These are phyloP conservation scores for Seriola aureovittata DNA, from an alignment of 2,113 vertebrate species.

Conservation along the genomic window DNA sequence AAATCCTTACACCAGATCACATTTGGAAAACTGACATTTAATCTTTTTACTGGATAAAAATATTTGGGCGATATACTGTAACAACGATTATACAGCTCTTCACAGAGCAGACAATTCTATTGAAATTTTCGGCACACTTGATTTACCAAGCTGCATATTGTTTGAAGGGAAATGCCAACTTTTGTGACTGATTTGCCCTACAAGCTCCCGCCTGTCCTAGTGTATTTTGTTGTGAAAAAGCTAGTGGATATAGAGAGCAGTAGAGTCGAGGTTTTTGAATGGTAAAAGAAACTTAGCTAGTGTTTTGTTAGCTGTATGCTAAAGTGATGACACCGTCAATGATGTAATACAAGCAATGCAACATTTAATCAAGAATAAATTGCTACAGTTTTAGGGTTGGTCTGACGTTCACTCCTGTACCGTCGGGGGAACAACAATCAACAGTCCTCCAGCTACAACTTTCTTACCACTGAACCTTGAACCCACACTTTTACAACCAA, in stretches of 20 bases:
- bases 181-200: not conserved
- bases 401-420: not conserved
- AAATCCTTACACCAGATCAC: not conserved
- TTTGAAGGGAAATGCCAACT: constrained; percentile 11
- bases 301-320: not conserved
- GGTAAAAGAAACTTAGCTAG: not conserved
- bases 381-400: not conserved
- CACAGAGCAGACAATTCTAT: rapidly evolving
- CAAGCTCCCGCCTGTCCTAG: constrained; percentile 1
- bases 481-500: not conserved
- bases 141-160: not conserved
- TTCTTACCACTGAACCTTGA: not conserved
- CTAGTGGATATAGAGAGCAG: not conserved
- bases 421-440: not conserved
- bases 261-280: not conserved
- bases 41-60: not conserved
- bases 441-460: constrained; percentile 41
- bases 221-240: not conserved
- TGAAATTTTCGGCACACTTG: not conserved
- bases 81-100: rapidly evolving
- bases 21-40: not conserved
- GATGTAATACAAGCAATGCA: not conserved
- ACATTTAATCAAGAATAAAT: not conserved
- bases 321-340: not conserved
- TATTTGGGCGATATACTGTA: rapidly evolving